phyloP scores from a whole-genome alignment of 2,888 invertebrate genomes.

The Sesamia inferens region DNA sequence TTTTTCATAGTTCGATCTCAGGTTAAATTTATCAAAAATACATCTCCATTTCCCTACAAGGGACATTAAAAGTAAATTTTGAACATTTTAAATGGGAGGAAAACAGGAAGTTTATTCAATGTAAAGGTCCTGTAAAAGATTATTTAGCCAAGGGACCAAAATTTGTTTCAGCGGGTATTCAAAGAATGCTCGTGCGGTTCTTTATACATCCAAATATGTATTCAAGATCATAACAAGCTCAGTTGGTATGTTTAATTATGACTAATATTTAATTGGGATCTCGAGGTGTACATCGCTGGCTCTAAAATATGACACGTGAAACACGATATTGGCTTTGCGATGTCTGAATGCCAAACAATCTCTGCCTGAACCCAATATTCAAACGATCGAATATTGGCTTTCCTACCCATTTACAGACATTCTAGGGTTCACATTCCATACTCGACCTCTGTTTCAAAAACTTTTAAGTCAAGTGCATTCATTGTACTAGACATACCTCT shows the following conservation, averaged over 20 bases:
- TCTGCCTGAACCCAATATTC: not conserved
- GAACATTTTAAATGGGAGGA: not conserved
- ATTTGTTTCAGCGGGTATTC: not conserved
- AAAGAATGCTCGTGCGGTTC: constrained; percentile 1
- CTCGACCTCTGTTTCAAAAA: constrained; percentile 1
- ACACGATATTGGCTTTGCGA: constrained; percentile 9
- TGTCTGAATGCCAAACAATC: not conserved
- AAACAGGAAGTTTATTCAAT: not conserved
- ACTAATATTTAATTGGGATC: constrained; percentile 54
- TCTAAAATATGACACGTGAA: constrained; percentile 34
- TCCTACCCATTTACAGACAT: not conserved
- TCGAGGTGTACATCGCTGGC: constrained; percentile 41
- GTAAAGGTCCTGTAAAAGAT: not conserved
- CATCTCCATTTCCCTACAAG: not conserved
- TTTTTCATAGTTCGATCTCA: not conserved
- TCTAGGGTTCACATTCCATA: constrained; percentile 4
- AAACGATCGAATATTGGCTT: not conserved
- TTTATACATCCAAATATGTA: constrained; percentile 34
- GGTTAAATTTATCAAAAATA: not conserved
- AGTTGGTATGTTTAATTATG: constrained; percentile 55
- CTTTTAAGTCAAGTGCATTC: constrained; percentile 22
- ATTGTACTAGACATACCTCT: not conserved
- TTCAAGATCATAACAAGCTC: constrained; percentile 44
- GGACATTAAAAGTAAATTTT: too few relatives aligned
- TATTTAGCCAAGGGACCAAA: not conserved